These are phyloP conservation scores for Amblyraja radiata DNA, from an alignment of 2,797 vertebrate genomes.

Conservation along the genomic window DNA sequence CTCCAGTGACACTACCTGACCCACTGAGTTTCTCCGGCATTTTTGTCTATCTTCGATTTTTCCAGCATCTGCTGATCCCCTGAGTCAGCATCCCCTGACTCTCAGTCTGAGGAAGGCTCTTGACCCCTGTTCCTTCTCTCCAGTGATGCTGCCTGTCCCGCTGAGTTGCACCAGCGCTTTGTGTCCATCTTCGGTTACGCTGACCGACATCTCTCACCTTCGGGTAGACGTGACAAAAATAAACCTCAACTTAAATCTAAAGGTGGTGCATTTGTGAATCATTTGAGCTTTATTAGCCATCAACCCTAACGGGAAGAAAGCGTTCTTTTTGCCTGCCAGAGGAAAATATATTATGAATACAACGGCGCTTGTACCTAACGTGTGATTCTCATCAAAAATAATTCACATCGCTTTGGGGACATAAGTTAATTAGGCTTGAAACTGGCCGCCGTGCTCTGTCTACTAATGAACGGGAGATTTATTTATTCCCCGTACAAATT, in stretches of 20 bases:
- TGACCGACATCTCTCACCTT: neutral
- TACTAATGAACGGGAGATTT: neutral
- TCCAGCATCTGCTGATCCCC: no score
- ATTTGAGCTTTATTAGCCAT: neutral
- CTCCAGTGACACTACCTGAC: no score
- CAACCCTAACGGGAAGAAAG: neutral
- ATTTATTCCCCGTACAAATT: neutral
- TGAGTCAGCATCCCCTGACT: no score
- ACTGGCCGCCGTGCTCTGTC: neutral
- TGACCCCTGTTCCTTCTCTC: no score
- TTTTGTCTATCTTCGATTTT: no score
- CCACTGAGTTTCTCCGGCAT: no score
- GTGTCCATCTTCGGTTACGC: no score
- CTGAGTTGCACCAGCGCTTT: no score
- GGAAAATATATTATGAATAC: neutral
- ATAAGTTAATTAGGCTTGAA: neutral
- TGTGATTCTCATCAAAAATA: constrained; percentile 9
- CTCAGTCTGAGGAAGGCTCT: no score
- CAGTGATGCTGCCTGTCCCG: no score
- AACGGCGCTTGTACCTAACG: neutral
- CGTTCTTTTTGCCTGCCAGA: neutral
- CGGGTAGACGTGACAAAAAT: neutral
- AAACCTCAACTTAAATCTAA: no score
- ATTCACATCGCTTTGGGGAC: neutral
- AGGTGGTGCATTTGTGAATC: no score